Base-by-base conservation (phyloP, 2,113 vertebrate species). In the Poeciliopsis retropinna region DNA sequence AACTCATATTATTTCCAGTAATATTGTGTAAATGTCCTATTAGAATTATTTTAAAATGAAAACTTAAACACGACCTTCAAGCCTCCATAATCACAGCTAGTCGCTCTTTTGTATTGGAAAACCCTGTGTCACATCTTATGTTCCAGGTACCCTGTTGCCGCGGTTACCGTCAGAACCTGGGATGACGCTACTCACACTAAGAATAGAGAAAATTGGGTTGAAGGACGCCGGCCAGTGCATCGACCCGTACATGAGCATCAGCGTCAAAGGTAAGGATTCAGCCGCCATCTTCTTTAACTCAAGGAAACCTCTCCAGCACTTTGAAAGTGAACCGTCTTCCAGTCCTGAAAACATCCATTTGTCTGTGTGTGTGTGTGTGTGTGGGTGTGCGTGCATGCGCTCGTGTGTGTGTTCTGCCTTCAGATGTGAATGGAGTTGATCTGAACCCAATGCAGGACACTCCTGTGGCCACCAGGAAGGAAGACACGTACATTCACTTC, bases 211-310 rank as follows among this genome's bases (percentile, higher is more conserved):
- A 86, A 98, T 99, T 60, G 98, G 98, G 62, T 91, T 99, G 92
- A 99, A 99, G 90, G 98, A 99, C 37, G 98, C 98, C 0, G 98
- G 97, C 39, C 98, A 99, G 80, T 99, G 98, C 91, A 99, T 99
- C 51, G 97, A 99, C 72, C 97, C 98, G 32, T 99, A 99, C 82
- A 96, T 99, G 79, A 99, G 96, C 70, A 94, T 99, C 77, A 98
- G 97, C 67, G 96, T 99, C 4, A 98, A 99, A 95, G 98, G 98
- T 99, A 73, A 37, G 3, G 41, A 31, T n/a, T n/a, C 51, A 9
- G 10, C 51, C 25, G 51, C 25, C 51, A 51, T 19, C 28, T 60
- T 31, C 57, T 64, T 61, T 69, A 4, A 61, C n/a, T 73, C 5
- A 37, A 27, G 51, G 22, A 57, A 57, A 10, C 25, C 19, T 54